Percentiles rank a stretch among this genome's conserved stretches.
Conservation (phyloP, 2,797 vertebrate species). For the Liasis olivaceus region DNA sequence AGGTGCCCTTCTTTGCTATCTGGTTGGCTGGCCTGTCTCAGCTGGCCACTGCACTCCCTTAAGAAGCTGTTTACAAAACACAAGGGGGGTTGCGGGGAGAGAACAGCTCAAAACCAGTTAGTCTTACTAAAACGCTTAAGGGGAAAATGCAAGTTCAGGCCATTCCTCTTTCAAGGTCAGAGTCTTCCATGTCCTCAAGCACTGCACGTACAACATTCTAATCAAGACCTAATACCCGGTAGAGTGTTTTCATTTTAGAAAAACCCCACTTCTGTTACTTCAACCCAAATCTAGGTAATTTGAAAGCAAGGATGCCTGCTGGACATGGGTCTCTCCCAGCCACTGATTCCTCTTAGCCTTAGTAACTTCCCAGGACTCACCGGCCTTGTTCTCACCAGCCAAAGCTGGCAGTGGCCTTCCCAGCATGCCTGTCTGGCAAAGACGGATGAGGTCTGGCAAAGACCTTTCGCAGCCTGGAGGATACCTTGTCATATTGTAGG, state of each 20-base stretch:
- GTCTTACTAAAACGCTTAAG: not conserved
- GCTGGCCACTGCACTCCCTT: not conserved
- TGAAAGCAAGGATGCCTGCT: not conserved
- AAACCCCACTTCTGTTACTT: too few relatives aligned
- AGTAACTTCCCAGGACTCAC: not conserved
- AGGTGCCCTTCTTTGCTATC: not conserved
- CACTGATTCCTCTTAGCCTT: not conserved
- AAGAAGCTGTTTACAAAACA: conserved; percentile 19
- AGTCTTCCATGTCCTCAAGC: not conserved
- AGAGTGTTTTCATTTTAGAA: not conserved
- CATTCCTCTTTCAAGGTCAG: conserved; percentile 18
- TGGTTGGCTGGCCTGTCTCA: not conserved
- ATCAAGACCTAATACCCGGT: not conserved
- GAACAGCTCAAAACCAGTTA: conserved; percentile 15
- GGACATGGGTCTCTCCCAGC: not conserved
- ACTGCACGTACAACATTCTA: not conserved
- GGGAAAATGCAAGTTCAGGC: not conserved
- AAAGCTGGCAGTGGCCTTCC: not conserved
- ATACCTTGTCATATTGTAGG: not conserved
- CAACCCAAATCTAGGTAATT: not conserved
- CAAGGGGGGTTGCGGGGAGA: not conserved
- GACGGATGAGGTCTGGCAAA: too few relatives aligned
- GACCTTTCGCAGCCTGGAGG: accelerated
- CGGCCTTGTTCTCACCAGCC: not conserved
- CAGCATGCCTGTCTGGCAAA: not conserved